These are phyloP conservation scores for Brachionus koreanus DNA, from an alignment of 1,140 invertebrate species.

Conservation along the genomic window DNA sequence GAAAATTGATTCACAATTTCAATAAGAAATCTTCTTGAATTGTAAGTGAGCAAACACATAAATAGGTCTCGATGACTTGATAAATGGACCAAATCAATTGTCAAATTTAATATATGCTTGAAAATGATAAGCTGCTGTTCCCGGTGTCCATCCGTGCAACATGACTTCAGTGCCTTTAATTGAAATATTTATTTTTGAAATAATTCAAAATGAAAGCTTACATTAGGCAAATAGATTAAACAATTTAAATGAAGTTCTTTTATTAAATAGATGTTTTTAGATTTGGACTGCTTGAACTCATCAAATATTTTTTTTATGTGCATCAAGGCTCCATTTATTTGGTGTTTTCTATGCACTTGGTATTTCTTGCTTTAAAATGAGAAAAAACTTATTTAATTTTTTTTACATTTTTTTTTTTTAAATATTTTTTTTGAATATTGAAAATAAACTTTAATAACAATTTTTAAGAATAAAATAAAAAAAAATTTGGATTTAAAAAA, in stretches of 20 bases:
- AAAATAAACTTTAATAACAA: too few relatives aligned
- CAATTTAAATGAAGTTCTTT: constrained; percentile 39
- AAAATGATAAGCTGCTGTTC: constrained; percentile 19
- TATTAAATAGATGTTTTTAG: neutral
- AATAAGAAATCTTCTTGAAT: constrained; percentile 40
- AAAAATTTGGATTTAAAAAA: too few relatives aligned
- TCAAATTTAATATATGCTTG: constrained; percentile 9
- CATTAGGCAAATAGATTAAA: constrained; percentile 41
- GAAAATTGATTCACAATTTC: constrained; percentile 42
- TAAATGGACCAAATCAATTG: constrained; percentile 26
- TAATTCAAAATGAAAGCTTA: neutral
- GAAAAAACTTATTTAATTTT: too few relatives aligned
- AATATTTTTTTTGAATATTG: too few relatives aligned
- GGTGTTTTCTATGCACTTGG: constrained; percentile 25
- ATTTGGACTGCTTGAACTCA: constrained; percentile 37
- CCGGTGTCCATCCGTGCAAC: neutral
- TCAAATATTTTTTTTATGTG: constrained; percentile 34
- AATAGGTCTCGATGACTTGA: constrained; percentile 25
- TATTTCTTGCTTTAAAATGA: constrained; percentile 5
- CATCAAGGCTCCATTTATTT: constrained; percentile 41
- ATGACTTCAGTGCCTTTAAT: constrained; percentile 11
- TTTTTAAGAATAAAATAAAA: too few relatives aligned
- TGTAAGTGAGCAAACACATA: constrained; percentile 32
- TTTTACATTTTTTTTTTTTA: too few relatives aligned
- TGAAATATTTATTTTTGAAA: neutral